Evolutionary conservation across 1,140 invertebrate genomes (phyloP).

Genomic region (Drosophila setifemur): DNA sequence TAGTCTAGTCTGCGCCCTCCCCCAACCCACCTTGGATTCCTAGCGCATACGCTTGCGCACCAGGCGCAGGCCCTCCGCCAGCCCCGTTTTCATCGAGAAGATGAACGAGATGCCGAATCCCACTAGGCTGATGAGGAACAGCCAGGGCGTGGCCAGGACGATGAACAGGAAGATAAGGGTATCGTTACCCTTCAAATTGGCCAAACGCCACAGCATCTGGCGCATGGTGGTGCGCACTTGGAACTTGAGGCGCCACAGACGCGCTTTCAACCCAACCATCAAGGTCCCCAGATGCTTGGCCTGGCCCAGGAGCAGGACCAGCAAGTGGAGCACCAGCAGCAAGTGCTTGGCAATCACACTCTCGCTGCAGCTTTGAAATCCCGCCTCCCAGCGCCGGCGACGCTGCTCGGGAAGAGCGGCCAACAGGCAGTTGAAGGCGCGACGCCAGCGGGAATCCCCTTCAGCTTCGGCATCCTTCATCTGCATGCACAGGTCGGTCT

Average conservation of each 20-base stretch:
- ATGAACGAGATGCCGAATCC: constrained; percentile 37
- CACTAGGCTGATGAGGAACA: constrained; percentile 47
- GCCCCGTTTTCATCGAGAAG: constrained; percentile 1
- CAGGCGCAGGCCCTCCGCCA: not conserved
- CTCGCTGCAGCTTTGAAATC: not conserved
- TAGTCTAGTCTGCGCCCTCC: too few relatives aligned
- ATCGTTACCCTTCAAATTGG: constrained; percentile 56
- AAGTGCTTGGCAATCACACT: constrained; percentile 1
- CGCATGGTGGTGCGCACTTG: constrained; percentile 45
- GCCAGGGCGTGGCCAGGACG: constrained; percentile 51
- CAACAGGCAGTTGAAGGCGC: constrained; percentile 13
- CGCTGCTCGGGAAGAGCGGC: constrained; percentile 9
- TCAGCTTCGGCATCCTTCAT: not conserved
- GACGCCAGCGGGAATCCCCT: not conserved
- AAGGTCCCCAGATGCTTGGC: too few relatives aligned
- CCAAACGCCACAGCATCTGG: constrained; percentile 55
- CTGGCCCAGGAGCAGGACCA: not conserved
- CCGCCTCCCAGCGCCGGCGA: constrained; percentile 17
- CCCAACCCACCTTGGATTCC: not conserved
- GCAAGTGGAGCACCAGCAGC: constrained; percentile 43
- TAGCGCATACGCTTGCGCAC: constrained; percentile 18
- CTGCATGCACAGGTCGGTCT: constrained; percentile 17
- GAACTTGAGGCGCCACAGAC: constrained; percentile 41
- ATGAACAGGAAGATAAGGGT: constrained; percentile 43
- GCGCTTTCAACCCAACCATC: too few relatives aligned